Evolutionary conservation across 30 jellyfish, hydroid and myxozoan species (phyloP).

Genomic region (Aurelia sp.): DNA sequence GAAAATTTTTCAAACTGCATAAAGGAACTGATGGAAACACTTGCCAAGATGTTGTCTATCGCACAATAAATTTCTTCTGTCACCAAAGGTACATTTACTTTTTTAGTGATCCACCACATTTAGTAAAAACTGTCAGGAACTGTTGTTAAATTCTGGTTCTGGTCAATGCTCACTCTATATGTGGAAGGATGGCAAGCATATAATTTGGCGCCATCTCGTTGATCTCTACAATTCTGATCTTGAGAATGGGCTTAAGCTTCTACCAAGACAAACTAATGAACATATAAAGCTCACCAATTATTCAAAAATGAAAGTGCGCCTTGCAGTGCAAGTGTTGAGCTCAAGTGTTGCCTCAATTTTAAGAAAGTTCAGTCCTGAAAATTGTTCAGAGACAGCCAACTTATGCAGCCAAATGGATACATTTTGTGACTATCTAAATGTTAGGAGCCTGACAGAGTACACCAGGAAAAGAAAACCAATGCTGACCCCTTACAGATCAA

Average conservation of each 20-base stretch:
- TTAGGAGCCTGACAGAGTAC: too few relatives aligned
- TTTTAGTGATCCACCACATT: constrained; percentile 43
- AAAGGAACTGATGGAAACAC: constrained; percentile 7
- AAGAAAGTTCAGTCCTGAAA: constrained; percentile 18
- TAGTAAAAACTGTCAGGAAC: constrained; percentile 31
- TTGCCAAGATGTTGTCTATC: constrained; percentile 14
- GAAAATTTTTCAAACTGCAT: constrained; percentile 22
- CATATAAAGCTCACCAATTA: constrained; percentile 7
- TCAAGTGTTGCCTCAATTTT: neutral
- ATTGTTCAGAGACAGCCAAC: constrained; percentile 12
- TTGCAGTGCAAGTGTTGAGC: constrained; percentile 46
- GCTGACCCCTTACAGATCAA: too few relatives aligned
- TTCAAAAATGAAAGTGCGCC: constrained; percentile 26
- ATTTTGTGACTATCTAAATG: too few relatives aligned
- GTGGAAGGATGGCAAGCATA: constrained; percentile 40
- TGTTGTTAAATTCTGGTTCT: constrained; percentile 20
- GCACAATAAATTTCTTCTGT: constrained; percentile 8
- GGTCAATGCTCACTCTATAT: neutral
- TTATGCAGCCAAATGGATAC: constrained; percentile 1
- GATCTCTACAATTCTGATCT: constrained; percentile 28
- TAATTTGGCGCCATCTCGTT: constrained; percentile 26
- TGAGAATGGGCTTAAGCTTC: constrained; percentile 21
- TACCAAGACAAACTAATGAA: constrained; percentile 13
- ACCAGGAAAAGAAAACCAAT: too few relatives aligned
- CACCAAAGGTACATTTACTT: constrained; percentile 11